Evolutionary conservation across 2,113 vertebrate genomes (phyloP).

Genomic region (Bubo blakistoni): DNA sequence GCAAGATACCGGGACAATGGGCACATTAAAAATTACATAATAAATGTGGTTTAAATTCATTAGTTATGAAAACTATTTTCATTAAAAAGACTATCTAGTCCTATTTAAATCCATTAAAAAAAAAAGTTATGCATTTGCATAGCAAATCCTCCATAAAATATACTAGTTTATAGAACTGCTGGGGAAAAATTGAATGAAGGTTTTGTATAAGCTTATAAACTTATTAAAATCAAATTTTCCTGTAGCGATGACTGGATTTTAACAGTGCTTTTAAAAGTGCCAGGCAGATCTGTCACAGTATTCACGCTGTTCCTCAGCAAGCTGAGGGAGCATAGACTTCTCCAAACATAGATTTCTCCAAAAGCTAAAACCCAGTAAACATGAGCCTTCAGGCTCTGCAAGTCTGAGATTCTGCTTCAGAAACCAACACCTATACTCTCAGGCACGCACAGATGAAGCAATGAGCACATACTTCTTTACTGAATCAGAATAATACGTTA

Average conservation of each 20-base stretch:
- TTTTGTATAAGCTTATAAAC: not conserved
- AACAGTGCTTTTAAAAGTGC: not conserved
- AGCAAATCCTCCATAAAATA: not conserved
- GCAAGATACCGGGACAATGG: not conserved
- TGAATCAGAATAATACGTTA: not conserved
- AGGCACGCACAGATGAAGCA: not conserved
- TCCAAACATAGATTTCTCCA: not conserved
- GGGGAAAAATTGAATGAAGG: not conserved
- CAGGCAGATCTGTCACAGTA: not conserved
- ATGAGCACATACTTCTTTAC: not conserved
- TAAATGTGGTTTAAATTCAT: not conserved
- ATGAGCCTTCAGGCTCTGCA: not conserved
- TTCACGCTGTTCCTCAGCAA: not conserved
- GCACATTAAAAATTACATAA: not conserved
- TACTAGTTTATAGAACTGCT: not conserved
- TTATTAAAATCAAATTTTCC: not conserved
- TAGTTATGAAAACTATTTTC: not conserved
- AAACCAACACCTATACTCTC: not conserved
- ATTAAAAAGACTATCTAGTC: not conserved
- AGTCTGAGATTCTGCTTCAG: not conserved
- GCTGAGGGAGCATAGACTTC: not conserved
- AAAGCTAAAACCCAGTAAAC: not conserved
- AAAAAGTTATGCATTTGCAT: not conserved
- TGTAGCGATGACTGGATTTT: not conserved
- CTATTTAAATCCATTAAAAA: not conserved